Percentiles rank a stretch among this genome's conserved stretches.
These are phyloP conservation scores for Eleutherodactylus coqui DNA, from an alignment of 2,797 vertebrate species.

Conservation along the genomic window DNA sequence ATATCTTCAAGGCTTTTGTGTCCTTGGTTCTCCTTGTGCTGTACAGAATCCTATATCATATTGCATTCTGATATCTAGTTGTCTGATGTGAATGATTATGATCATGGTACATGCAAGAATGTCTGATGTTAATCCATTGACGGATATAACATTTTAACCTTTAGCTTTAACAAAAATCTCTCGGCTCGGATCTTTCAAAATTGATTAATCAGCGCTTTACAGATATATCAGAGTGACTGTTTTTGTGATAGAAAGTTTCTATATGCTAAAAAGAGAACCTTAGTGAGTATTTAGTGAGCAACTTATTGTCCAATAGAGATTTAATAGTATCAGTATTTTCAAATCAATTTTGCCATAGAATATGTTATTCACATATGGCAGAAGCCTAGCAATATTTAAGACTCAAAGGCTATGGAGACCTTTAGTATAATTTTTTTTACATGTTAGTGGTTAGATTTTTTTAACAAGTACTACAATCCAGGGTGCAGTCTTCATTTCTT, in stretches of 20 bases:
- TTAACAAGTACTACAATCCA: too few species aligned
- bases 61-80: slow-evolving; percentile 32
- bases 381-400: not conserved
- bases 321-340: not conserved
- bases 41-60: slow-evolving; percentile 33
- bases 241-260: not conserved
- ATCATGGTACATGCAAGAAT: slow-evolving; percentile 14
- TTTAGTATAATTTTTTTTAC: too few species aligned
- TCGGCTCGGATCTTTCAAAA: not conserved
- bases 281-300: not conserved
- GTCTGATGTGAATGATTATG: slow-evolving; percentile 29
- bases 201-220: not conserved
- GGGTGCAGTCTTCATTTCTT: too few species aligned
- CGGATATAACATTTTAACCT: not conserved
- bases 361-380: not conserved
- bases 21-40: slow-evolving; percentile 59
- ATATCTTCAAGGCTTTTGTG: slow-evolving; percentile 58
- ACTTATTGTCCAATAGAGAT: not conserved
- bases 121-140: not conserved
- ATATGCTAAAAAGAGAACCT: too few species aligned
- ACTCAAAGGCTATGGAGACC: too few species aligned
- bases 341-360: not conserved
- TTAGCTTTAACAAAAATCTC: not conserved
- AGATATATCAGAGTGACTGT: not conserved
- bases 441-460: too few species aligned